Conservation (phyloP, 2,113 vertebrate species). For the Strix uralensis region DNA sequence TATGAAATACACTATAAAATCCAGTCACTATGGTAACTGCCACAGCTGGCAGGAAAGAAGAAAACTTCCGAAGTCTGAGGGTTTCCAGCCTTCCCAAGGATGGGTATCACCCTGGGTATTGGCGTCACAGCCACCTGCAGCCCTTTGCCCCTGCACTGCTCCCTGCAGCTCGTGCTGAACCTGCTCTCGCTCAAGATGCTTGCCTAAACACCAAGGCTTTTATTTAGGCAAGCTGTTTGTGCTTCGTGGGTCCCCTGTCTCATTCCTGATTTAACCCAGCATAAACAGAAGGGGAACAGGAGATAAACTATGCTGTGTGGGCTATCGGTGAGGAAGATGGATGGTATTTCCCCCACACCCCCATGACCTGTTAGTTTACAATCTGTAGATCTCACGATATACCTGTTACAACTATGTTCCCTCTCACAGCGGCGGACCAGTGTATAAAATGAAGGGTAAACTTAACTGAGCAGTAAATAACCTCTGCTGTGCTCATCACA, state of each 20-base stretch:
- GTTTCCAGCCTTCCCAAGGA: neutral
- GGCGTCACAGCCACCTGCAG: neutral
- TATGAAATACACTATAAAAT: neutral
- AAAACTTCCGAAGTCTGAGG: neutral
- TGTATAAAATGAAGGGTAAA: neutral
- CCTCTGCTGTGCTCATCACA: neutral
- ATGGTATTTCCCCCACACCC: neutral
- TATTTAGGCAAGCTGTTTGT: neutral
- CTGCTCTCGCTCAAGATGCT: rapidly evolving
- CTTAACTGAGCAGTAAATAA: neutral
- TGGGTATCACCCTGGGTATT: rapidly evolving
- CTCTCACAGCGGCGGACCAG: neutral
- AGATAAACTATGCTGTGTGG: neutral
- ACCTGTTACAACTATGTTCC: neutral
- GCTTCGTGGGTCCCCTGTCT: rapidly evolving
- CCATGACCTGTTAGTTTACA: neutral
- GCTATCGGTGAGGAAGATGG: neutral
- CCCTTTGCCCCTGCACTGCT: neutral
- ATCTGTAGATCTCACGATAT: neutral
- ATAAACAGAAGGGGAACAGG: neutral
- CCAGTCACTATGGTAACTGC: conserved; percentile 46
- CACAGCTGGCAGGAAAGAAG: neutral
- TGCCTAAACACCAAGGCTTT: neutral
- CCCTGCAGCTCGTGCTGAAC: neutral
- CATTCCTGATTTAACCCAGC: neutral